Conservation (phyloP, 2,888 invertebrate species). For the Marronus borbonicus region DNA sequence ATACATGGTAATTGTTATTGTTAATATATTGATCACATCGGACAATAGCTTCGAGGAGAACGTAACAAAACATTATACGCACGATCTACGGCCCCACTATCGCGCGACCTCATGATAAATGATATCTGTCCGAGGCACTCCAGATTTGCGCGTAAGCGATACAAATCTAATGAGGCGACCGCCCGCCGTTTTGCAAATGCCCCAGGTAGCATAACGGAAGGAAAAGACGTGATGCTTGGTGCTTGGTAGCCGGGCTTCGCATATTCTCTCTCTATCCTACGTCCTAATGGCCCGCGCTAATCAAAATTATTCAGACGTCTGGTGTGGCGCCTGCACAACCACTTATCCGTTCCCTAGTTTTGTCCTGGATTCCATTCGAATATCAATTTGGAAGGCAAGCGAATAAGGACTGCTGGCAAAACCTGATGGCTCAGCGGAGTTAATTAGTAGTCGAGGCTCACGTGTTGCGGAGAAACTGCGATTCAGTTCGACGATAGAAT, state of each 20-base stretch:
- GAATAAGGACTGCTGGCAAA: constrained; percentile 54
- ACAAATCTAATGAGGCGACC: constrained; percentile 62
- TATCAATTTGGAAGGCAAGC: constrained; percentile 63
- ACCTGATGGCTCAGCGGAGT: constrained; percentile 62
- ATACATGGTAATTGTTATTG: constrained; percentile 1
- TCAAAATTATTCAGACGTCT: constrained; percentile 55
- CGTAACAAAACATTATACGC: constrained; percentile 54
- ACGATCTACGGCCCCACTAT: constrained; percentile 54
- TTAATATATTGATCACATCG: constrained; percentile 36
- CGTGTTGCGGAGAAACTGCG: constrained; percentile 37
- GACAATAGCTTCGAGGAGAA: constrained; percentile 32
- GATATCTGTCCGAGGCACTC: constrained; percentile 65
- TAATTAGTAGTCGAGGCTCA: constrained; percentile 62
- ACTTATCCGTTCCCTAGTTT: constrained; percentile 45
- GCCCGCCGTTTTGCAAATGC: constrained; percentile 53
- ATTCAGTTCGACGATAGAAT: constrained; percentile 57
- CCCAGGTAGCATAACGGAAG: constrained; percentile 23
- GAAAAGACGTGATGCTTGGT: constrained; percentile 21
- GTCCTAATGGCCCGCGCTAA: constrained; percentile 61
- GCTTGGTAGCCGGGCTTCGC: constrained; percentile 8
- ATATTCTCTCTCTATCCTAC: constrained; percentile 9
- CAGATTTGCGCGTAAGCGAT: constrained; percentile 60
- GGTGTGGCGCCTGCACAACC: constrained; percentile 41
- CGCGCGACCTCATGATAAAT: constrained; percentile 61
- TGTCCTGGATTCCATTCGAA: constrained; percentile 56